These are phyloP conservation scores for Gambusia affinis DNA, from an alignment of 2,113 vertebrate genomes.

Conservation along the genomic window DNA sequence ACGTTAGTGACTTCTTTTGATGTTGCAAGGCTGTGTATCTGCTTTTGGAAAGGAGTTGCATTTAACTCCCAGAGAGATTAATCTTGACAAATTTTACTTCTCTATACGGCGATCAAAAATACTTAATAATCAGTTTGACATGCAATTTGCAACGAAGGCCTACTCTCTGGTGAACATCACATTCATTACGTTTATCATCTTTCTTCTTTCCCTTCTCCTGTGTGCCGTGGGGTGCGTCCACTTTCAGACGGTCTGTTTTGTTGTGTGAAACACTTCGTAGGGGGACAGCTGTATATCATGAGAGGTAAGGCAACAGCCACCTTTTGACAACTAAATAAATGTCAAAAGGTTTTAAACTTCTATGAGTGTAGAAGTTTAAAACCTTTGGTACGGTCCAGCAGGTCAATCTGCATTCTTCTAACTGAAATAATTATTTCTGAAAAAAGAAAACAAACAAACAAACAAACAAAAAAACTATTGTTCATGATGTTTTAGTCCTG, in stretches of 20 bases:
- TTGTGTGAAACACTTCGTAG: slow-evolving; percentile 99
- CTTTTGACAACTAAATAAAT: not conserved
- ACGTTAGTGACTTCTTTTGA: not conserved
- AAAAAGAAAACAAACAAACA: too few relatives aligned
- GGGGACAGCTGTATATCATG: slow-evolving; percentile 99
- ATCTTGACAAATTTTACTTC: slow-evolving; percentile 4
- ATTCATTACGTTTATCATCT: slow-evolving; percentile 43
- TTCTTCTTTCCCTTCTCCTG: slow-evolving; percentile 49
- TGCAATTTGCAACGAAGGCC: slow-evolving; percentile 16
- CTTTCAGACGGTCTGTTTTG: slow-evolving; percentile 95
- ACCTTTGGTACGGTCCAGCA: not conserved
- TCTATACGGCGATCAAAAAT: not conserved
- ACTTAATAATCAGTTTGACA: not conserved
- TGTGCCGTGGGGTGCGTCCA: slow-evolving; percentile 49
- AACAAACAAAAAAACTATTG: too few relatives aligned
- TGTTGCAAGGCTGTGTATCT: not conserved
- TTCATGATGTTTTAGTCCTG: too few relatives aligned
- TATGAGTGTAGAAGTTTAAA: not conserved
- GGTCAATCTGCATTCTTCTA: not conserved
- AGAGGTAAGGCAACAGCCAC: slow-evolving; percentile 87
- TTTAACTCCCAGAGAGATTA: not conserved
- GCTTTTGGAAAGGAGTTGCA: slow-evolving; percentile 20
- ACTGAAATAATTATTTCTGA: too few relatives aligned
- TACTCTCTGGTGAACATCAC: slow-evolving; percentile 20
- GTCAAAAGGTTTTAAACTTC: too few relatives aligned